phyloP scores from a whole-genome alignment of 2,888 invertebrate species.

The Euproctis similis region DNA sequence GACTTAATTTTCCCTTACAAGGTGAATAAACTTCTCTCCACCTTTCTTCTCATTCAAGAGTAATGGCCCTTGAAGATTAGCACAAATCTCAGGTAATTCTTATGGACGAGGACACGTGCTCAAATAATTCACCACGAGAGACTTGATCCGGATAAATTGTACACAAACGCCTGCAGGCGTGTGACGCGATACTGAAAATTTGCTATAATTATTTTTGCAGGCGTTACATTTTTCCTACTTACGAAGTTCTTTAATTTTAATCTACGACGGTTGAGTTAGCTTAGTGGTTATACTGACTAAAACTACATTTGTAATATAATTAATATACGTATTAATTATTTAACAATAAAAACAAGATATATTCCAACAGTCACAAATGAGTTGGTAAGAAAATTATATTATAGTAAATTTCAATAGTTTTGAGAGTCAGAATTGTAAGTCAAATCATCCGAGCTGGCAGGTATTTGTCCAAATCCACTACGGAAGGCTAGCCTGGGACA shows the following conservation, averaged over 20 bases:
- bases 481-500: slow-evolving; percentile 22
- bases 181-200: slow-evolving; percentile 10
- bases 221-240: slow-evolving; percentile 10
- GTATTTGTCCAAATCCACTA: slow-evolving; percentile 3
- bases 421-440: slow-evolving; percentile 1
- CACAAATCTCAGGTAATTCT: slow-evolving; percentile 30
- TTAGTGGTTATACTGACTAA: no score
- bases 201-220: slow-evolving; percentile 19
- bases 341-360: no score
- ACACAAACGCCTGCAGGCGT: slow-evolving; percentile 13
- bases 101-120: slow-evolving; percentile 32
- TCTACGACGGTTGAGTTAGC: no score
- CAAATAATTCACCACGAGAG: slow-evolving; percentile 25
- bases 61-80: slow-evolving; percentile 11
- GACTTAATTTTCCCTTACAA: slow-evolving; percentile 9
- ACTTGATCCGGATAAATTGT: slow-evolving; percentile 35
- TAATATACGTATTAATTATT: no score
- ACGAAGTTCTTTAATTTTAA: no score
- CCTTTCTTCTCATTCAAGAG: slow-evolving; percentile 4
- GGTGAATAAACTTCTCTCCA: slow-evolving; percentile 3
- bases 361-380: no score
- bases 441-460: background rate
- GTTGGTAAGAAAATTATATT: no score
- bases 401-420: no score
- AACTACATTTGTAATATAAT: no score